Evolutionary conservation across 2,888 invertebrate genomes (phyloP), one percentile per base, ranked within the genome.

Genomic region (Philonicus albiceps): DNA sequence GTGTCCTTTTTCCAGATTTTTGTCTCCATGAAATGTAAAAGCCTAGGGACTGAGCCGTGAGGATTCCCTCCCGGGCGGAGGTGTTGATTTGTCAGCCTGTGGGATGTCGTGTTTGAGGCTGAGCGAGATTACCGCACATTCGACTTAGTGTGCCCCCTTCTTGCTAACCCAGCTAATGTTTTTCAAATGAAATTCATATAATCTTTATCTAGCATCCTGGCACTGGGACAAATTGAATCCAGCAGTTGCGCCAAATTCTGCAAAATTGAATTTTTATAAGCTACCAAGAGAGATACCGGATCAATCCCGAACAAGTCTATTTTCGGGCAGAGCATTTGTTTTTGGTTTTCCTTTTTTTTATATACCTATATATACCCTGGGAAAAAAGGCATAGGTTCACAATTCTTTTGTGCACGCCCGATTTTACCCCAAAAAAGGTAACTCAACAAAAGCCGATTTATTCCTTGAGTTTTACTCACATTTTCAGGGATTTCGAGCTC

Each of bases 241-340:
- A 78, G 49, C 78, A 78, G 49, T 49, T 78, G 53, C 34, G 53
- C 30, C 55, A 64, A 64, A 34, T 81, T 34, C 31, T 55, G n/a
- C 19, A n/a, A 34, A 73, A 84, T 84, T 73, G 84, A 84, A 84
- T 84, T 84, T 84, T 43, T 84, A 84, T 84, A 84, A 73, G 84
- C 84, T 73, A 73, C 43, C 43, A 27, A 16, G 40, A 73, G 73
- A 81, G 73, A 81, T 64, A 64, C 27, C 11, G 27, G 22, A 64
- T 64, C 22, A 64, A 64, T 64, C 22, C 27, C 6, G 27, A 19
- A 27, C 19, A 11, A 0, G 64, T 7, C 64, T 64, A 64, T 64
- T 64, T 16, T 64, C 22, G 27, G 64, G 64, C 22, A 13, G 64
- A 64, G 27, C 5, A 64, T 37, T 37, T 37, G 4, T 64, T 64